Conservation (phyloP, 2,113 vertebrate genomes). For the Tachysurus vachellii region DNA sequence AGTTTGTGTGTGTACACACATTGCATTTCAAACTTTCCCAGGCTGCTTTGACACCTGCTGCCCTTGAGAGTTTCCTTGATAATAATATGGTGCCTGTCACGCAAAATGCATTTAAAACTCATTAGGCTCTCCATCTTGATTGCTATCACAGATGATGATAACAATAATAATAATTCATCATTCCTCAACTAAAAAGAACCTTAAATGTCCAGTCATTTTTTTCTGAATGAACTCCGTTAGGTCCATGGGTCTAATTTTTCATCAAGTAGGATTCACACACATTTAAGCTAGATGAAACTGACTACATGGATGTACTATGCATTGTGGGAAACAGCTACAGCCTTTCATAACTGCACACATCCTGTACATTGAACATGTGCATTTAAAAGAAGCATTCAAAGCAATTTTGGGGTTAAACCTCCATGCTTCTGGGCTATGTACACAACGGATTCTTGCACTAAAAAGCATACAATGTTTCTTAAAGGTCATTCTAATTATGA, state of each 20-base stretch:
- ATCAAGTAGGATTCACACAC: neutral
- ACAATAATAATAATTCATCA: neutral
- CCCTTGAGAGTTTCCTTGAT: neutral
- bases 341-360: neutral
- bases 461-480: neutral
- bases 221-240: neutral
- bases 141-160: neutral
- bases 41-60: neutral
- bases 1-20: neutral
- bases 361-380: neutral
- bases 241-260: neutral
- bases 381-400: neutral
- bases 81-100: neutral
- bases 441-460: neutral
- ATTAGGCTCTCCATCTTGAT: neutral
- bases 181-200: neutral
- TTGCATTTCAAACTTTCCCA: constrained; percentile 1
- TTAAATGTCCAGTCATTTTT: neutral
- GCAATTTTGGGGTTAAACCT: neutral
- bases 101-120: neutral
- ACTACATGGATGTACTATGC: constrained; percentile 1
- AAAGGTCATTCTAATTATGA: neutral
- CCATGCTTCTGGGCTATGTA: neutral
- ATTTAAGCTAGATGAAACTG: neutral
- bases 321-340: constrained; percentile 29